Base-by-base conservation (phyloP, 2,888 invertebrate species). In the Zele albiditarsus region DNA sequence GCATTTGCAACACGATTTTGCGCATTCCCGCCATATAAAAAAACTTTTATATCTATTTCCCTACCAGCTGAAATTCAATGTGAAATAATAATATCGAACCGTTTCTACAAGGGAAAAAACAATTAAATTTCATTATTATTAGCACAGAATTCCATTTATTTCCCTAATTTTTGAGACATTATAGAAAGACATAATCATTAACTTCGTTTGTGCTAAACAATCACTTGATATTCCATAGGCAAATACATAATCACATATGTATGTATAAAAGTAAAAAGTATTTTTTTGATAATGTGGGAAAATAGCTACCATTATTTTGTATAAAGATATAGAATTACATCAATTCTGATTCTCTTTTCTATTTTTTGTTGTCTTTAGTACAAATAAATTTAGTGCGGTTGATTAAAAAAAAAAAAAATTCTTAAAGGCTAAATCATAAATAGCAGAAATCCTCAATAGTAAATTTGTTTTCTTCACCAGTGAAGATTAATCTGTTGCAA, bases 1-100 rank as follows among this genome's bases (percentile, higher is more conserved):
- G 65, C 68, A 53, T 69, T 57, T 28, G 33, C 23, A 31, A 27
- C 12, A n/a, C 33, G 20, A 63, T 31, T 63, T 57, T 69, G 68
- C 57, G 68, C 57, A 69, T 57, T 67, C 60, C 28, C 60, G 60
- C 28, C 14, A 14, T 14, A 33, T 38, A 28, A 62, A 60, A 58
- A 62, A 62, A 62, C 46, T 46, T n/a, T 3, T n/a, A 3, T 46
- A 46, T 46, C 16, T 46, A 46, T 46, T 46, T 14, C n/a, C 46
- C n/a, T 46, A n/a, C n/a, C n/a, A 16, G 5, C 46, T n/a, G 5
- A 46, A 33, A n/a, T 16, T 46, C 2, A 46, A 46, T 16, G n/a
- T 16, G 5, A n/a, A n/a, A 46, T n/a, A n/a, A n/a, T 14, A n/a
- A 46, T 3, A 46, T 46, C 46, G 46, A 16, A 46, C n/a, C n/a